These are phyloP conservation scores for Otolemur crassicaudatus DNA, from an alignment of 2,797 vertebrate genomes.

Conservation along the genomic window DNA sequence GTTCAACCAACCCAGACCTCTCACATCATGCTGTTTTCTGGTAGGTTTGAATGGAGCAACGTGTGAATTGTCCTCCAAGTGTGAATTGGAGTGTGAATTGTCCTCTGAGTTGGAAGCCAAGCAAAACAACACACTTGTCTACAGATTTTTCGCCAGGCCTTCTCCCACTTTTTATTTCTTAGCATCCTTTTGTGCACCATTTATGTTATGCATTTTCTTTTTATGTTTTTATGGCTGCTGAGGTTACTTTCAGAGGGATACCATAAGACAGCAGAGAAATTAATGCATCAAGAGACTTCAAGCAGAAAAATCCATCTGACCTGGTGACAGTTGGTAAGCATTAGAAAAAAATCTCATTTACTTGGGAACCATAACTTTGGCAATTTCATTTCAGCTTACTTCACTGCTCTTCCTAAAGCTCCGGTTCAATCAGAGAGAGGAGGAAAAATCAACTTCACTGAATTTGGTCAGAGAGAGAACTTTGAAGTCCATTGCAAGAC, in stretches of 20 bases:
- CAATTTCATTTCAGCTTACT: slow-evolving; percentile 79
- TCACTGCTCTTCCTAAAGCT: slow-evolving; percentile 71
- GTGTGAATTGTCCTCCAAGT: slow-evolving; percentile 7
- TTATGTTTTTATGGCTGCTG: slow-evolving; percentile 49
- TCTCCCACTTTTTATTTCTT: slow-evolving; percentile 33
- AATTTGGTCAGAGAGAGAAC: slow-evolving; percentile 63
- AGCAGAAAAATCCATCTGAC: slow-evolving; percentile 80
- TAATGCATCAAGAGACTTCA: slow-evolving; percentile 73
- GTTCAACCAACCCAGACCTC: neutral
- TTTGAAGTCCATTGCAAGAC: slow-evolving; percentile 32
- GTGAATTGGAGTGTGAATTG: neutral
- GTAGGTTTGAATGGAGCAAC: neutral
- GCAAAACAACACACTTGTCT: neutral
- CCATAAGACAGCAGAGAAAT: slow-evolving; percentile 63
- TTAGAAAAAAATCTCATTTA: slow-evolving; percentile 82
- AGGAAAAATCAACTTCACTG: slow-evolving; percentile 51
- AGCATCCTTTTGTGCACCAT: slow-evolving; percentile 18
- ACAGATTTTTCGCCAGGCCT: neutral
- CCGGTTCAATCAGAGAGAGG: slow-evolving; percentile 55
- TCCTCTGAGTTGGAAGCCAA: slow-evolving; percentile 36
- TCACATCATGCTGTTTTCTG: neutral
- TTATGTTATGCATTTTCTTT: slow-evolving; percentile 62
- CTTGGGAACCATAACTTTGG: slow-evolving; percentile 76
- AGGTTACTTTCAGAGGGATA: slow-evolving; percentile 64
- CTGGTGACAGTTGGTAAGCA: slow-evolving; percentile 79